Evolutionary conservation across 1,140 invertebrate genomes (phyloP).

Genomic region (Calliopsis andreniformis): DNA sequence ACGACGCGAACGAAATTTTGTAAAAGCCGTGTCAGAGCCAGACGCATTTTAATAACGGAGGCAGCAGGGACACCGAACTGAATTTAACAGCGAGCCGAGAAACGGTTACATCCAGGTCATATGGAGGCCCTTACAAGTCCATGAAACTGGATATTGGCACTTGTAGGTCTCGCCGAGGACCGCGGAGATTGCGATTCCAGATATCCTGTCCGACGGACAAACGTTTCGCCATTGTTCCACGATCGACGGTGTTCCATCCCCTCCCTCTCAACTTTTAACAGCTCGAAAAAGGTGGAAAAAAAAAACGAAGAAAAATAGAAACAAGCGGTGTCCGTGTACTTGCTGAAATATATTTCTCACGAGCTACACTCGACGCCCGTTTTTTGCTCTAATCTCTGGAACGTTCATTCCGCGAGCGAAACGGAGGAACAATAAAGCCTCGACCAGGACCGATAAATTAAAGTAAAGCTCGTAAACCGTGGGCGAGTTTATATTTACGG

Average conservation of each 20-base stretch:
- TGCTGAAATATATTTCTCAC: background rate
- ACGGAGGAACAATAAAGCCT: background rate
- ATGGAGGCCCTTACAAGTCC: slow-evolving; percentile 39
- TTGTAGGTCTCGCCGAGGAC: slow-evolving; percentile 39
- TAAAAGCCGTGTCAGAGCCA: background rate
- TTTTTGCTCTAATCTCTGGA: background rate
- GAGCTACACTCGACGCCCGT: background rate
- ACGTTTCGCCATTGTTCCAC: slow-evolving; percentile 25
- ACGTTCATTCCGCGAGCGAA: background rate
- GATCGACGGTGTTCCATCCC: background rate
- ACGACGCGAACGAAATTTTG: slow-evolving; percentile 5
- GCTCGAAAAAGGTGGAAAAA: too few species aligned
- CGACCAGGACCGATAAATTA: background rate
- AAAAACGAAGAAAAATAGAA: background rate
- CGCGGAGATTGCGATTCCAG: slow-evolving; percentile 59
- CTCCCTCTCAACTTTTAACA: too few species aligned
- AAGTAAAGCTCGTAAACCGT: slow-evolving; percentile 8
- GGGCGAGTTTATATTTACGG: background rate
- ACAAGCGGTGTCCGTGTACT: slow-evolving; percentile 9
- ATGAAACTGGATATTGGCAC: slow-evolving; percentile 57
- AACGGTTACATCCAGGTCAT: slow-evolving; percentile 29
- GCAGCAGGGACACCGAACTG: slow-evolving; percentile 18
- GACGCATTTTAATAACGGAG: slow-evolving; percentile 54
- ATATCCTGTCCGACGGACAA: slow-evolving; percentile 40
- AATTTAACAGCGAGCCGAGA: slow-evolving; percentile 25